phyloP scores from a whole-genome alignment of 2,113 vertebrate genomes.

The Elanoides forficatus region DNA sequence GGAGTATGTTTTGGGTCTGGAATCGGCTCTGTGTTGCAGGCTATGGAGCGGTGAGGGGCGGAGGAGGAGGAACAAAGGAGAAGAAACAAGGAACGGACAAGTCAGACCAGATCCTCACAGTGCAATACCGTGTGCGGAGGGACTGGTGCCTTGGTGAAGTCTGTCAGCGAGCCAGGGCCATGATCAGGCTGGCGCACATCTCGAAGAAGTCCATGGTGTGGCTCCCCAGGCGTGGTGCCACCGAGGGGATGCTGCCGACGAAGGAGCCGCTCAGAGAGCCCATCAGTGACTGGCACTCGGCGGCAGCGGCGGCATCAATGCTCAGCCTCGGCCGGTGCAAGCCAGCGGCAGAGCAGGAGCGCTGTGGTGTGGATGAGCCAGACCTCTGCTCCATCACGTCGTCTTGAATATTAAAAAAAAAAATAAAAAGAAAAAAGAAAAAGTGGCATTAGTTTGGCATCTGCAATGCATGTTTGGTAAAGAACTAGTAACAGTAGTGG shows the following conservation, averaged over 20 bases:
- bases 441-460: background rate
- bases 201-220: slow-evolving; percentile 99
- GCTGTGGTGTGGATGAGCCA: slow-evolving; percentile 91
- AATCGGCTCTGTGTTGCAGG: background rate
- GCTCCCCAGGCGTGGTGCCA: slow-evolving; percentile 85
- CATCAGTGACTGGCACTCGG: slow-evolving; percentile 77
- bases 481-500: background rate
- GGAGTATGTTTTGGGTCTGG: background rate
- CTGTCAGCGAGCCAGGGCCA: slow-evolving; percentile 89
- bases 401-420: slow-evolving; percentile 64
- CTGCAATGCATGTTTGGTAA: background rate
- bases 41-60: background rate
- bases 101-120: slow-evolving; percentile 39
- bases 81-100: background rate
- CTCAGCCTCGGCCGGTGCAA: slow-evolving; percentile 89
- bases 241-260: slow-evolving; percentile 74
- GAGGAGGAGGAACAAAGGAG: background rate
- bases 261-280: slow-evolving; percentile 87
- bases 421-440: background rate
- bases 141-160: background rate
- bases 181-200: slow-evolving; percentile 98
- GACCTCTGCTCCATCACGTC: slow-evolving; percentile 91
- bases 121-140: background rate
- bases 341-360: slow-evolving; percentile 87
- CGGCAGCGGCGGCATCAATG: slow-evolving; percentile 77